These are phyloP conservation scores for Eidolon dupreanum DNA, from an alignment of 2,797 vertebrate genomes.

Conservation along the genomic window DNA sequence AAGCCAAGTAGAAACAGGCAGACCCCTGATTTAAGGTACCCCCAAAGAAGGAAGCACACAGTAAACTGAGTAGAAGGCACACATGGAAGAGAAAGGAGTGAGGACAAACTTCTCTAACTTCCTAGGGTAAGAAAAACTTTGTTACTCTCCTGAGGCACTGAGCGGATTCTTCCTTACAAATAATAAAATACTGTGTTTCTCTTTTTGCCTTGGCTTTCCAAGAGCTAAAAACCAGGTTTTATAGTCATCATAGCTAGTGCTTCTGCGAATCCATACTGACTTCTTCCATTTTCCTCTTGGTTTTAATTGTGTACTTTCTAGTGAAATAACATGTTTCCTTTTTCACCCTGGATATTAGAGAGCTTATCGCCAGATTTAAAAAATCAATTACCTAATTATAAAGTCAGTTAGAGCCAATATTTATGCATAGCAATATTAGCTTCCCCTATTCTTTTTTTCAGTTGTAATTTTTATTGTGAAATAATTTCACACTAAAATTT, in stretches of 20 bases:
- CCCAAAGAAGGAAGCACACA: not conserved
- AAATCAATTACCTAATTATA: conserved; percentile 12
- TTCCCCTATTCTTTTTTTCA: not conserved
- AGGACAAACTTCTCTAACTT: not conserved
- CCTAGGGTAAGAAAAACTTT: not conserved
- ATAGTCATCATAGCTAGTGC: not conserved
- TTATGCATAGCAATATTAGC: not conserved
- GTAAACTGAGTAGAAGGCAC: not conserved
- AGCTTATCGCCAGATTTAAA: not conserved
- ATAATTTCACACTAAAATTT: not conserved
- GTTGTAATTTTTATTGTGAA: not conserved
- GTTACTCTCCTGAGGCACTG: not conserved
- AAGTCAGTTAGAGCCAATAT: not conserved
- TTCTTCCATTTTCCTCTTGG: not conserved
- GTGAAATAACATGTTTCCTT: not conserved
- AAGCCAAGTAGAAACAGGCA: not conserved
- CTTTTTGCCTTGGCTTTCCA: not conserved
- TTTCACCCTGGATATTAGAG: not conserved
- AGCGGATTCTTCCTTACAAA: not conserved
- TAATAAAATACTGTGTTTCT: not conserved
- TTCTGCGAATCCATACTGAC: not conserved
- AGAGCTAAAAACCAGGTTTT: not conserved
- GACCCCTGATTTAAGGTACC: not conserved
- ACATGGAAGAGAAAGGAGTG: not conserved
- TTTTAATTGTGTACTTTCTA: not conserved